phyloP scores from a whole-genome alignment of 2,113 vertebrate genomes.

The Cricetomys ansorgei region DNA sequence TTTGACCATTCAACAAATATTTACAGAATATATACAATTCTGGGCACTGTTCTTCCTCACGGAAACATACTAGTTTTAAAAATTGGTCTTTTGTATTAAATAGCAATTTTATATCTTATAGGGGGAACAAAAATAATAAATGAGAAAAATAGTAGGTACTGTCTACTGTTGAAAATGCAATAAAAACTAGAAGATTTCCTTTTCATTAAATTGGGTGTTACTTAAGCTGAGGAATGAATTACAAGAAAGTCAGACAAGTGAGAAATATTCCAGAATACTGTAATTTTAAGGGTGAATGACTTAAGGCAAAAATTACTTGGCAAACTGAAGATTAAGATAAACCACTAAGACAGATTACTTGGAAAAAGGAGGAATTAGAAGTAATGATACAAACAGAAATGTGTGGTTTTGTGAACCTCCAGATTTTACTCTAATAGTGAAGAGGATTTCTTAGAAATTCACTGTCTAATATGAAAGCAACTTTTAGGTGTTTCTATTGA shows the following conservation, averaged over 20 bases:
- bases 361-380: neutral
- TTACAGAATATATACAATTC: neutral
- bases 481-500: neutral
- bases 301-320: neutral
- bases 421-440: conserved; percentile 25
- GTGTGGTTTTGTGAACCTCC: neutral
- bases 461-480: neutral
- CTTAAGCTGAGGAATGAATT: neutral
- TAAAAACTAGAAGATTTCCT: neutral
- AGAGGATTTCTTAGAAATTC: neutral
- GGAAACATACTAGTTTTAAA: neutral
- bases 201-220: neutral
- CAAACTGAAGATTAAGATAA: neutral
- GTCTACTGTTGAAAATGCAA: conserved; percentile 8
- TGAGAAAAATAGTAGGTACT: neutral
- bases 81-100: neutral
- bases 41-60: neutral
- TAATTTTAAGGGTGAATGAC: neutral
- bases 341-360: neutral
- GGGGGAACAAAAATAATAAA: neutral
- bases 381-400: neutral
- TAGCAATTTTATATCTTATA: neutral
- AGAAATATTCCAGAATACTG: neutral
- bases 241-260: neutral
- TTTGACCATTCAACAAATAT: neutral